Base-by-base conservation (phyloP, 2,888 invertebrate genomes). In the Noctua janthina region DNA sequence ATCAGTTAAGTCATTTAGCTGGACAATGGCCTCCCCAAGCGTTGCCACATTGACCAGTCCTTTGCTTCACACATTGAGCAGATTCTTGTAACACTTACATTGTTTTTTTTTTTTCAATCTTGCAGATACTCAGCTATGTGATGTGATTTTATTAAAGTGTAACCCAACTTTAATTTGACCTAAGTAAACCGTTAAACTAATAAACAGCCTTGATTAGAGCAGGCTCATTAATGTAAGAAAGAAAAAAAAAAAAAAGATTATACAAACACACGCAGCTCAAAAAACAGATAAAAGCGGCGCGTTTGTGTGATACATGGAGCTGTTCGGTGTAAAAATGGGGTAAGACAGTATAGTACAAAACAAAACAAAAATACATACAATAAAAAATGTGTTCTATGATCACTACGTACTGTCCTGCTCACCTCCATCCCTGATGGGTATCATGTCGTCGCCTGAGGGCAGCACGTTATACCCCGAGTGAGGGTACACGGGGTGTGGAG, bases 341-440 rank as follows among this genome's bases (percentile, higher is more conserved):
- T 20, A 39, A 20, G 6, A 66, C 39, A 67, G 20, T 15, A 7
- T 43, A 15, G 15, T 23, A 43, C 43, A 29, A 43, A n/a, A 43
- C 43, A 29, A 43, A n/a, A 68, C 43, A n/a, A 46, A 46, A 46
- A 68, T 17, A n/a, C 15, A 43, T 10, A n/a, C 46, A 29, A 46
- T 49, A 20, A 20, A 20, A 29, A 46, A 1, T 64, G 46, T 70
- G 29, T 20, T 69, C 49, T 81, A 83, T 23, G 7, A 35, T 75
- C 64, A 39, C 82, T 86, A 84, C 86, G 86, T 84, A 84, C 82
- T 84, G 84, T 84, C 59, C 85, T 78, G 66, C 87, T 78, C 70
- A 96, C 97, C 97, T 93, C 97, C 97, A 91, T 96, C 96, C 86
- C 97, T 93, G 72, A 97, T 90, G 10, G 97, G 97, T 69, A 97